Base-by-base conservation (phyloP, 2,113 vertebrate genomes). In the Mastomys coucha region DNA sequence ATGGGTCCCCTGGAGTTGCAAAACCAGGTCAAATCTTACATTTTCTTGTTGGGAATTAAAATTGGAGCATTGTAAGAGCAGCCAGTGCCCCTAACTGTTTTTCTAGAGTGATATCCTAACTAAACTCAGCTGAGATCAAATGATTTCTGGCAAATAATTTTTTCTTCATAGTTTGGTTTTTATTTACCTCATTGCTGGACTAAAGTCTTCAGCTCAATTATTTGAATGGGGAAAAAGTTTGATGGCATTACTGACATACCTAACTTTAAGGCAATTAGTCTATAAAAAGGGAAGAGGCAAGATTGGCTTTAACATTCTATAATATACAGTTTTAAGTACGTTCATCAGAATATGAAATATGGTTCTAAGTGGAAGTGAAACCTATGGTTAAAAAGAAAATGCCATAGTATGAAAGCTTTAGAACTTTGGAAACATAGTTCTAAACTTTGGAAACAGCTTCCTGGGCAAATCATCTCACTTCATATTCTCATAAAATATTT, bases 131-230 rank as follows among this genome's bases (percentile, higher is more conserved):
- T 58, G 36, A 51, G 2, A 28, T 17, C 4, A 89, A 86, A 72
- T 53, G 84, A 67, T 96, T 95, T 93, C 31, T 86, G 28, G 92
- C 86, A 73, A 65, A 45, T 65, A 75, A 7, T 70, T 69, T 85
- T 88, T 89, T 58, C 16, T 78, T 63, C 85, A 67, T 67, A 67
- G 28, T 31, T 13, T 93, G 45, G 2, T 67, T 92, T 92, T 95
- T 65, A 63, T 56, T 97, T 91, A 8, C 2, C 12, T 49, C 17
- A 36, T 73, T 65, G n/a, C 0, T 14, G n/a, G 2, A 51, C 4
- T 63, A 78, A 75, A 77, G 10, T 53, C 60, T 7, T 92, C 88
- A 0, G 56, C 58, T 80, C 28, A 88, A 1, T 3, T 89, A 2
- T 49, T 94, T 56, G n/a, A 93, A 67, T 78, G 26, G 4, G 76